Conservation (phyloP, 2,797 vertebrate species). For the Pelobates cultripes region DNA sequence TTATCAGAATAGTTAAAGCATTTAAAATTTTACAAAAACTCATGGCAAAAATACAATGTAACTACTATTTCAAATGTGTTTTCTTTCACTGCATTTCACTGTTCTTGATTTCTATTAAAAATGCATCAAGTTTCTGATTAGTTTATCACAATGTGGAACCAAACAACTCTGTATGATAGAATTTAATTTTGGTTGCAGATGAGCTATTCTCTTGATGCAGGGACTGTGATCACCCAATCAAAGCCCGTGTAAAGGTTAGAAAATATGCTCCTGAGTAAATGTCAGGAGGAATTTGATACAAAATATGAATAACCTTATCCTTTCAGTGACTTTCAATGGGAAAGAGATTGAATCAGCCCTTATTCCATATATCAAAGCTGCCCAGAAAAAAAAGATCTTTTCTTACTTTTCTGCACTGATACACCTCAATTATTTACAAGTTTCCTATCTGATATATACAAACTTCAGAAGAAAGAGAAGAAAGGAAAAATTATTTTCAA, state of each 20-base stretch:
- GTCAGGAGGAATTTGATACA: conserved; percentile 60
- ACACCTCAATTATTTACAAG: conserved; percentile 53
- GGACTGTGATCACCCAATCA: conserved; percentile 62
- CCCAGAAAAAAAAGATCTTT: conserved; percentile 50
- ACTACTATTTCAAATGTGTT: conserved; percentile 54
- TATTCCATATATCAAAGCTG: conserved; percentile 56
- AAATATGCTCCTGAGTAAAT: conserved; percentile 60
- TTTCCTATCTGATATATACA: conserved; percentile 58
- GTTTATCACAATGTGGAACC: conserved; percentile 59
- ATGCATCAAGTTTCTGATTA: conserved; percentile 60
- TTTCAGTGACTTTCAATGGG: conserved; percentile 60
- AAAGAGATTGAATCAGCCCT: conserved; percentile 54
- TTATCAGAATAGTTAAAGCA: background rate
- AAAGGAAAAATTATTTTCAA: conserved; percentile 15
- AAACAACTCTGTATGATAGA: conserved; percentile 57
- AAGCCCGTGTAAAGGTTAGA: conserved; percentile 60
- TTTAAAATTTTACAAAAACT: conserved; percentile 7
- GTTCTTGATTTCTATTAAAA: conserved; percentile 60
- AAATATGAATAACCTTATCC: conserved; percentile 60
- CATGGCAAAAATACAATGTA: conserved; percentile 24
- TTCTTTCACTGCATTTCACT: conserved; percentile 58
- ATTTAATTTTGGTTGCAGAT: conserved; percentile 62
- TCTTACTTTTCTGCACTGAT: conserved; percentile 56
- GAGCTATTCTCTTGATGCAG: conserved; percentile 55
- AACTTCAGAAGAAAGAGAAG: conserved; percentile 37